Evolutionary conservation across 2,113 vertebrate genomes (phyloP).

Genomic region (Lichenostomus cassidix): DNA sequence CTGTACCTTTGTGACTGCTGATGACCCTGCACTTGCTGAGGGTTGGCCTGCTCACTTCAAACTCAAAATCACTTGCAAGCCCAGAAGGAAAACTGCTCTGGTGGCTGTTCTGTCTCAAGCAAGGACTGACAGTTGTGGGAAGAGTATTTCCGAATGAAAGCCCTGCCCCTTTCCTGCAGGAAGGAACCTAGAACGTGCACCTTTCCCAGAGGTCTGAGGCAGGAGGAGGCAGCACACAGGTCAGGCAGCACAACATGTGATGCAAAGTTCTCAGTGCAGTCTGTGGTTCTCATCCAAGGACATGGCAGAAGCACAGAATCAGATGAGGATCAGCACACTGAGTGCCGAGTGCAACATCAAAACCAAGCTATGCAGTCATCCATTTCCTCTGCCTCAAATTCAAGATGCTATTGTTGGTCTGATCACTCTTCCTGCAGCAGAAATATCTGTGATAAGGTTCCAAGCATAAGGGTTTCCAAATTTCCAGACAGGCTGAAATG

Average conservation of each 20-base stretch:
- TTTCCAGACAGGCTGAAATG: constrained; percentile 69
- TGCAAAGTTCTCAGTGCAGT: background rate
- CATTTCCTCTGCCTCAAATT: constrained; percentile 58
- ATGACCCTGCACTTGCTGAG: constrained; percentile 60
- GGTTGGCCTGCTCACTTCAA: constrained; percentile 32
- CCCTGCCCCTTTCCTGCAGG: background rate
- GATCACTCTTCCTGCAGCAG: constrained; percentile 55
- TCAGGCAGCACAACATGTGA: background rate
- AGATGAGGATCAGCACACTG: constrained; percentile 35
- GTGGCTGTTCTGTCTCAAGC: background rate
- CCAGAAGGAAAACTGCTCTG: background rate
- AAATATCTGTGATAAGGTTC: constrained; percentile 71
- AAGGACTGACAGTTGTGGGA: background rate
- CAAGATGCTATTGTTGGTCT: constrained; percentile 60
- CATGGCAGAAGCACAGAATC: background rate
- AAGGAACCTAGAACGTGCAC: background rate
- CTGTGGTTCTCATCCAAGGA: background rate
- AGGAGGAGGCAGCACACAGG: background rate
- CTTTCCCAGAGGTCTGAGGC: background rate
- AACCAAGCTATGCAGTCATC: constrained; percentile 42
- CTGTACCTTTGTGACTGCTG: constrained; percentile 42
- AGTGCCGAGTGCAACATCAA: background rate
- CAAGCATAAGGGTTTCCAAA: constrained; percentile 70
- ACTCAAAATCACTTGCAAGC: constrained; percentile 30
- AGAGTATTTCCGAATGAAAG: background rate